phyloP scores from a whole-genome alignment of 2,113 vertebrate genomes.

The Prionailurus viverrinus region DNA sequence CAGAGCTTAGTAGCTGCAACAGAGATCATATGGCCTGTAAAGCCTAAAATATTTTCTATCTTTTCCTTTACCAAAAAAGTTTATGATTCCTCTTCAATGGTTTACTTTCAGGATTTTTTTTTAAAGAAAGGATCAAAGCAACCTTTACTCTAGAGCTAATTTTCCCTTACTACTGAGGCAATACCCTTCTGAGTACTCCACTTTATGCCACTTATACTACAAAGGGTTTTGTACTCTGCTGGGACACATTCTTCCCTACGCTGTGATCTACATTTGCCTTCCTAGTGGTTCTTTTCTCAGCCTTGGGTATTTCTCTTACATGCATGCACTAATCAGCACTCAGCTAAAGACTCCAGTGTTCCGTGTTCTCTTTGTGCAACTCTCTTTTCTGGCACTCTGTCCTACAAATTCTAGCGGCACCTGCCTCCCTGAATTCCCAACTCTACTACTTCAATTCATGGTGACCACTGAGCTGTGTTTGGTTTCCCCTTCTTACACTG shows the following conservation, averaged over 20 bases:
- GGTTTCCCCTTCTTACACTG: neutral
- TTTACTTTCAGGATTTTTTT: neutral
- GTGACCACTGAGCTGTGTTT: neutral
- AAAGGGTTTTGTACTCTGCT: neutral
- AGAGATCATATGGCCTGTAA: neutral
- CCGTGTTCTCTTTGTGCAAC: neutral
- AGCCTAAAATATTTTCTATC: neutral
- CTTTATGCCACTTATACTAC: neutral
- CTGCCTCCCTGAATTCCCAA: neutral
- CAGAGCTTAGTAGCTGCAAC: neutral
- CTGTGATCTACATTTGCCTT: neutral
- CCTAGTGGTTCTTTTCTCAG: neutral
- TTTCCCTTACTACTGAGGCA: neutral
- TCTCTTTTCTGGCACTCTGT: neutral
- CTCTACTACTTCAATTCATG: neutral
- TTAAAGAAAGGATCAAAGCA: neutral
- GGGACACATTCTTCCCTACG: neutral
- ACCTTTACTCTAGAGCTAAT: neutral
- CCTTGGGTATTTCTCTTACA: neutral
- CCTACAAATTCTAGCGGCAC: neutral
- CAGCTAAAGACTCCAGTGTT: neutral
- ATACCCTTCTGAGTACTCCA: neutral
- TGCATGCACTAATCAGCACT: neutral
- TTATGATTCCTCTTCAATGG: slow-evolving; percentile 29
- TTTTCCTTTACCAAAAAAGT: neutral